Evolutionary conservation across 2,797 vertebrate genomes (phyloP).

Genomic region (Miichthys miiuy): DNA sequence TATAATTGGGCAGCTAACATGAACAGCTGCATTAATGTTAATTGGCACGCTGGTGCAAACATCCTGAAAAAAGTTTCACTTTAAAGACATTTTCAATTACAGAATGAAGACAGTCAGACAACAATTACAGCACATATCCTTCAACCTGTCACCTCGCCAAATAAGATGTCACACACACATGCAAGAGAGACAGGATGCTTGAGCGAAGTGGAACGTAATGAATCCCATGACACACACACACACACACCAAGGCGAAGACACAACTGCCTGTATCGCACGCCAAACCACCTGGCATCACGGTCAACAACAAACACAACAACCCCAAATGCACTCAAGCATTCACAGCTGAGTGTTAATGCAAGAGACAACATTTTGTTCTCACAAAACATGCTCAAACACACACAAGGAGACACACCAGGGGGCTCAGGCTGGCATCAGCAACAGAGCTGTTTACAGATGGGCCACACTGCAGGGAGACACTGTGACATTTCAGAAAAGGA

Average conservation of each 20-base stretch:
- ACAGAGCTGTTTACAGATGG: slow-evolving; percentile 75
- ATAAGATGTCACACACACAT: slow-evolving; percentile 70
- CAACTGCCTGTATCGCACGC: not conserved
- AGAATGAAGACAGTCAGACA: slow-evolving; percentile 67
- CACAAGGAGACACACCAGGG: slow-evolving; percentile 55
- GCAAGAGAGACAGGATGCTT: slow-evolving; percentile 4
- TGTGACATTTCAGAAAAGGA: slow-evolving; percentile 82
- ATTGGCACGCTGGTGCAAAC: slow-evolving; percentile 59
- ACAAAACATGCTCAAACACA: slow-evolving; percentile 61
- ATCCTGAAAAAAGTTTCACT: slow-evolving; percentile 61
- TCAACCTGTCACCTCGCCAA: slow-evolving; percentile 72
- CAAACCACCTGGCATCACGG: slow-evolving; percentile 30
- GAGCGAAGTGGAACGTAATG: slow-evolving; percentile 40
- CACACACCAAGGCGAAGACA: slow-evolving; percentile 5
- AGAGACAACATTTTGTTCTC: slow-evolving; percentile 53
- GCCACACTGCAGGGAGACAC: slow-evolving; percentile 74
- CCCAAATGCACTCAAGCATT: slow-evolving; percentile 34
- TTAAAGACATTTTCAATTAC: slow-evolving; percentile 78
- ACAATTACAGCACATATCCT: slow-evolving; percentile 79
- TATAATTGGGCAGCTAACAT: slow-evolving; percentile 61
- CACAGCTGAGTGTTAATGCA: slow-evolving; percentile 44
- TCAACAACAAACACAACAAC: slow-evolving; percentile 23
- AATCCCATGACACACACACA: slow-evolving; percentile 37
- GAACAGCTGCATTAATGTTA: slow-evolving; percentile 54
- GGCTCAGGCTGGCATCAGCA: slow-evolving; percentile 63